Base-by-base conservation (phyloP, 2,797 vertebrate species). In the Sebastes minor region DNA sequence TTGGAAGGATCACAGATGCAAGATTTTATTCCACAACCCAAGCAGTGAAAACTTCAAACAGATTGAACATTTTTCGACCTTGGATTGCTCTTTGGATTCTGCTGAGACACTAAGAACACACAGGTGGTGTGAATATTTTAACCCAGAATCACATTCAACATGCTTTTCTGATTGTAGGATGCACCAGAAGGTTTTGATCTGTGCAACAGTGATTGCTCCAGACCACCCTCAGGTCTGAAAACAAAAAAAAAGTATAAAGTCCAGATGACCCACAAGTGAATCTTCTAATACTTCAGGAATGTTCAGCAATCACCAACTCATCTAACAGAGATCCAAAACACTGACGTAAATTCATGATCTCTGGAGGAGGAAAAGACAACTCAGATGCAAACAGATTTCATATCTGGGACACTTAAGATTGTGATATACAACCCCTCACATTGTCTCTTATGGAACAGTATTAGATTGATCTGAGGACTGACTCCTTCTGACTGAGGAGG, bases 261-360 rank as follows among this genome's bases (percentile, higher is more conserved):
- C 93, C 92, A 94, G 91, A 94, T 93, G 94, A 95, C 82, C 91
- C 82, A 68, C 73, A 81, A 90, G 87, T 91, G 86, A 90, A 94
- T 95, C 88, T 91, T 90, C 90, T 94, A 94, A 96, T 92, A 89
- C 90, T 81, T 86, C 52, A 93, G 91, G 93, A 95, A 96, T 95
- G 89, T 88, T 86, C 76, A 82, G 79, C 88, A 90, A 86, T 91
- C 86, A 90, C 56, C 70, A 87, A 90, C 61, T 85, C 83, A 86
- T 94, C 81, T 86, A 76, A 52, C 63, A 84, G 72, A 66, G 71
- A 89, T 91, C 88, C 83, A 90, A 84, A 85, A 74, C 74, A 81
- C 76, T 73, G 68, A 78, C 82, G 70, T 82, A 72, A 91, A 93
- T 90, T 65, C 57, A 83, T 42, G 76, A 86, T 46, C 66, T 86